Base-by-base conservation (phyloP, 2,113 vertebrate species). In the Genyomyrus donnyi region DNA sequence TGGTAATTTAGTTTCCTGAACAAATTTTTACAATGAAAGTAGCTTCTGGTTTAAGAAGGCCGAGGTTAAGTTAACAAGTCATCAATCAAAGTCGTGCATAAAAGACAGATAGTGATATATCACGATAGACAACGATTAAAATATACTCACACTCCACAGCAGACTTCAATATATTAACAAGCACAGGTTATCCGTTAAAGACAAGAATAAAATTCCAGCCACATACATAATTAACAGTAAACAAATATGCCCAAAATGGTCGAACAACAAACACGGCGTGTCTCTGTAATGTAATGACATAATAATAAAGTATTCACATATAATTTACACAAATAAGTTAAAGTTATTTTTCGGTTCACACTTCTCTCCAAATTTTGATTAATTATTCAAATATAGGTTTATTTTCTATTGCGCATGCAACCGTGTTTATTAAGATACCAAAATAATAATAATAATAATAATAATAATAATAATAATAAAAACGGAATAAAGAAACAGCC, bases 61-160 rank as follows among this genome's bases (percentile, higher is more conserved):
- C 56, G 35, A 80, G 89, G 90, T 91, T 91, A 89, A 86, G 31
- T 42, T 91, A 85, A 91, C 56, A 85, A 89, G 45, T 31, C n/a
- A 52, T 91, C 80, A 9, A 74, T 87, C 88, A 88, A 42, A 17
- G 52, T n/a, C 3, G 15, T 35, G 35, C 31, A 45, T 24, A 31
- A 35, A 9, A 13, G 10, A 53, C 15, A 24, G 17, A 58, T 58
- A 31, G 31, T 13, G 1, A 58, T 10, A 39, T 27, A n/a, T 11
- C 19, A 53, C 24, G 15, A 88, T 35, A 53, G 27, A 52, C 48
- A 52, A 11, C 21, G 24, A 53, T 17, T n/a, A 13, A 53, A 27
- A 87, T n/a, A 87, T 15, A 87, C n/a, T 7, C 10, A 7, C 39
- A 46, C 83, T 52, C 85, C 31, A 5, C 31, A 42, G 9, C 87